Conservation (phyloP, 2,888 invertebrate genomes). For the Idaea dimidiata region DNA sequence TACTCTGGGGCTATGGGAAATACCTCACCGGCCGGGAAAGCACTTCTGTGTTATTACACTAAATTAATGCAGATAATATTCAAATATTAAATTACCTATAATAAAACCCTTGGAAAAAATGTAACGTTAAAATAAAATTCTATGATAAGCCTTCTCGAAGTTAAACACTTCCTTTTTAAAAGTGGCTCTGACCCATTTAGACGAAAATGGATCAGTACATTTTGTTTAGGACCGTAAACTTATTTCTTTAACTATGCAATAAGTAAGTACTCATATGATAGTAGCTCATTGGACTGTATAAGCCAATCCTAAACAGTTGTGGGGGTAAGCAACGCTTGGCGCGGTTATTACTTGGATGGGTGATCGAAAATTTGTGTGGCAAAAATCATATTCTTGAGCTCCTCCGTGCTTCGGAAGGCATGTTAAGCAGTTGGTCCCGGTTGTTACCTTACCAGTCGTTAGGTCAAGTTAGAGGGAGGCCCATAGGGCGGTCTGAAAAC, state of each 20-base stretch:
- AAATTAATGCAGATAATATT: constrained; percentile 58
- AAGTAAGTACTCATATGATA: too few relatives aligned
- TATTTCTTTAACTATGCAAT: background rate
- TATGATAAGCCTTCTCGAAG: background rate
- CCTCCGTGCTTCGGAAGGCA: too few relatives aligned
- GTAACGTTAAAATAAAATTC: background rate
- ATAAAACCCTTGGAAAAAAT: background rate
- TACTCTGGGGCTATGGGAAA: constrained; percentile 76
- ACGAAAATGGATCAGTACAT: background rate
- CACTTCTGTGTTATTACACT: constrained; percentile 64
- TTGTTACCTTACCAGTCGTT: too few relatives aligned
- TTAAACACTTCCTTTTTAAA: constrained; percentile 2
- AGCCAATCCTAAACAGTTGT: too few relatives aligned
- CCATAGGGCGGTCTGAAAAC: too few relatives aligned
- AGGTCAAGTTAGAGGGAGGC: too few relatives aligned
- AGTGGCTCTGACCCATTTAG: background rate
- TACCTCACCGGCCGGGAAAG: constrained; percentile 62
- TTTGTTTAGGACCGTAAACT: background rate
- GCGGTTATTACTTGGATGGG: too few relatives aligned
- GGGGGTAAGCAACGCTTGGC: too few relatives aligned
- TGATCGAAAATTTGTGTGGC: too few relatives aligned
- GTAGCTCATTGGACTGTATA: too few relatives aligned
- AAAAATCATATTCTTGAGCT: too few relatives aligned
- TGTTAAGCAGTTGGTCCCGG: too few relatives aligned
- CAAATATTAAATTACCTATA: constrained; percentile 21